Base-by-base conservation (phyloP, 1,140 invertebrate genomes). In the Drosophila pandora region DNA sequence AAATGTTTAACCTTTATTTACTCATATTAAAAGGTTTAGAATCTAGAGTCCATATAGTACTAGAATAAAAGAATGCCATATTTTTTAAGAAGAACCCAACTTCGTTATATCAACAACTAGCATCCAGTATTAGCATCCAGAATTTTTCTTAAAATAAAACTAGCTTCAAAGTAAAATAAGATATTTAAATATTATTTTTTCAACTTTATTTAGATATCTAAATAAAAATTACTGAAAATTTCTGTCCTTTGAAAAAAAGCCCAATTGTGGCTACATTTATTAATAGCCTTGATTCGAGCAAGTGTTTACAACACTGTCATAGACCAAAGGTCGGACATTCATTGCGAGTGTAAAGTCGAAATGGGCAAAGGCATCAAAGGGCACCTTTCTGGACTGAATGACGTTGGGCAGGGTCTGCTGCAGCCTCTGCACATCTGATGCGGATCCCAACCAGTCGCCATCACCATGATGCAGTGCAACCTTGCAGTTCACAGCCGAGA, bases 261-360 rank as follows among this genome's bases (percentile, higher is more conserved):
- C 10, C 34, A 12, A 2, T 37, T 2, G 12, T 43, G 5, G 41
- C 39, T 41, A 5, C n/a, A 13, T 39, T 2, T 2, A 2, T 6
- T 2, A 8, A 6, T 39, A 48, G 17, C 32, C 23, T 17, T 37
- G 2, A 0, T 9, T 13, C 2, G 5, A 12, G 12, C 62, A 63
- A 3, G 28, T 17, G 2, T 43, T 4, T 2, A 64, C 0, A 0
- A 82, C 48, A 3, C 64, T 55, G 13, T 48, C 13, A 10, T 83
- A 74, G 23, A 78, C 25, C 1, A 64, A 34, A 0, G 9, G 0
- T 3, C 64, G 52, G 2, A 79, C 60, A 22, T 82, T 12, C 12
- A 6, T 23, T 0, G 79, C 70, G 0, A 82, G 30, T 0, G 55
- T 22, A 6, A 83, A 82, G 37, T 82, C 79, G 1, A 39, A 83